Base-by-base conservation (phyloP, 2,888 invertebrate species). In the Chalcosyrphus nemorum region DNA sequence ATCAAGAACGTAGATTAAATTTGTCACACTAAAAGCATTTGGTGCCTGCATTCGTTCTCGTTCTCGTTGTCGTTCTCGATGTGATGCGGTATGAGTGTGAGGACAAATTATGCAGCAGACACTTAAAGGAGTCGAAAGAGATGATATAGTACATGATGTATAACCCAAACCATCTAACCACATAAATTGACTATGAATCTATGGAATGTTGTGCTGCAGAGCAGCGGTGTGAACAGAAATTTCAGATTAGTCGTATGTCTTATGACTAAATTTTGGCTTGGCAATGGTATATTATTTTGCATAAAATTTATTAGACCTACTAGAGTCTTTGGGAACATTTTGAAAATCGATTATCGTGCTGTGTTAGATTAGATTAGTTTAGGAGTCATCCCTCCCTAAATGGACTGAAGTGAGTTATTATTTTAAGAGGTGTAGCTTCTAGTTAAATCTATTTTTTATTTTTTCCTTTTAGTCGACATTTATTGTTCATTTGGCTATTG, bases 1-100 rank as follows among this genome's bases (percentile, higher is more conserved):
- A 82, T 78, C 72, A 70, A 80, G 63, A 74, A 75, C 57, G 54
- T 63, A 50, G 84, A 80, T 84, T 84, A 84, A 63, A 74, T 84
- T 78, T 84, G 82, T 78, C 82, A 74, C 78, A 78, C 77, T 68
- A 63, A 84, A 78, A 74, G 74, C 74, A 57, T 72, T 38, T 63
- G 41, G 56, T 65, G 50, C 57, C 72, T 50, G 65, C 50, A 56
- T 71, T 38, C 27, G 38, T 50, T 66, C 56, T 35, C n/a, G n/a
- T n/a, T n/a, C n/a, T n/a, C n/a, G n/a, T n/a, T 45, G 19, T 45
- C 43, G n/a, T n/a, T 56, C 27, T 59, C 41, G 68, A 1, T 19
- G 32, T 2, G 47, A 19, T 70, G 52, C 9, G 15, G 17, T 1
- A 5, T 13, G 52, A 15, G 15, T 35, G 45, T 47, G 61, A 29